Evolutionary conservation across 2,797 vertebrate genomes (phyloP).

Genomic region (Esox lucius): DNA sequence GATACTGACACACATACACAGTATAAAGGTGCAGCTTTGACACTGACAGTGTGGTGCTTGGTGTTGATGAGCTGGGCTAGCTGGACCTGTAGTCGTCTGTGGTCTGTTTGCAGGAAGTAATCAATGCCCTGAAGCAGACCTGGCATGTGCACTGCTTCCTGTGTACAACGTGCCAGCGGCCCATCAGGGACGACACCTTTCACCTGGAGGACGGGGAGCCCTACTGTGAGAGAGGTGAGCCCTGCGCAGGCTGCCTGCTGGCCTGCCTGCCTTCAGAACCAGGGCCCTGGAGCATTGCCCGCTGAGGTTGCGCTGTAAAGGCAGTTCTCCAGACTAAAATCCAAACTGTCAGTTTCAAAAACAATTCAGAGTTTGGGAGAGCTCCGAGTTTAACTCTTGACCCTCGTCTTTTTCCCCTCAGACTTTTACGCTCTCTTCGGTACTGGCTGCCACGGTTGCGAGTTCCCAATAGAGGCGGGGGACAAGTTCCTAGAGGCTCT

Average conservation of each 20-base stretch:
- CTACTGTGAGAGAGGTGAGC: slow-evolving; percentile 91
- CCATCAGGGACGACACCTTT: slow-evolving; percentile 93
- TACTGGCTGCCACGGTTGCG: slow-evolving; percentile 91
- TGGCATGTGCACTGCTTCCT: slow-evolving; percentile 95
- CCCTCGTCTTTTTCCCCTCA: slow-evolving; percentile 48
- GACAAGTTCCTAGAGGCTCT: slow-evolving; percentile 96
- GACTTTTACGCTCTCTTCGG: slow-evolving; percentile 95
- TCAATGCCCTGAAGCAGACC: slow-evolving; percentile 95
- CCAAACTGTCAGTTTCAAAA: not conserved
- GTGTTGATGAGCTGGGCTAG: not conserved
- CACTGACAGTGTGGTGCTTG: not conserved
- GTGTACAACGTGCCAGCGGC: slow-evolving; percentile 90
- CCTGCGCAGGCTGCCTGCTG: not conserved
- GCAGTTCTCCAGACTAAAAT: too few species aligned
- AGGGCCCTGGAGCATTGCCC: too few species aligned
- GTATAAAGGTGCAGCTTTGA: not conserved
- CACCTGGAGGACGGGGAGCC: slow-evolving; percentile 95
- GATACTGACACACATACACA: slow-evolving; percentile 1
- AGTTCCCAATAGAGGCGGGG: slow-evolving; percentile 96
- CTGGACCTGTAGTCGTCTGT: not conserved
- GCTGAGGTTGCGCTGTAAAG: too few species aligned
- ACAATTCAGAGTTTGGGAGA: too few species aligned
- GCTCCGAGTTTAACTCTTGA: not conserved
- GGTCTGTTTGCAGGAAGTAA: slow-evolving; percentile 85
- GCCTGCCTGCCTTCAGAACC: not conserved